Conservation (phyloP, 2,113 vertebrate species). For the Oenanthe oenanthe region DNA sequence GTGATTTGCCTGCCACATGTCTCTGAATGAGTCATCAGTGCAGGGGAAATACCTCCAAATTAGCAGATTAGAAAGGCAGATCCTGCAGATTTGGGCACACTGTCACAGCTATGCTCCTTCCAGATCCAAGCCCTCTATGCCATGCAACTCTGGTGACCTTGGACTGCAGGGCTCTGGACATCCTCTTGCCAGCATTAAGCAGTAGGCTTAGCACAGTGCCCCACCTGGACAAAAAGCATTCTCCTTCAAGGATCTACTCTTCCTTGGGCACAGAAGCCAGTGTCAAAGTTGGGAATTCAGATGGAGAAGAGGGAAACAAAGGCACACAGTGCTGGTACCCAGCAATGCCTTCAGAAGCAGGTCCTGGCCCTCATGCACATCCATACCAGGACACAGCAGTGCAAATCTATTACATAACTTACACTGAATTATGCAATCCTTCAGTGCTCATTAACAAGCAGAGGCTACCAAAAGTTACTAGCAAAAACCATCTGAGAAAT, state of each 20-base stretch:
- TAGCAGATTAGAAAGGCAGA: background rate
- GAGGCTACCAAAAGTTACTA: background rate
- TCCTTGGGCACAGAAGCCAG: background rate
- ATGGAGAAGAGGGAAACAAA: background rate
- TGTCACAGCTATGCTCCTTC: background rate
- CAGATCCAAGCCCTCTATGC: background rate
- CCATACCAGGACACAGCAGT: background rate
- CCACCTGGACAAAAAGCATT: background rate
- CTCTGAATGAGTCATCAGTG: background rate
- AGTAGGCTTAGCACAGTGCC: background rate
- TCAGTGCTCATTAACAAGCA: background rate
- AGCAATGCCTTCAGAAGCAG: background rate
- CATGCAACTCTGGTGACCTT: background rate
- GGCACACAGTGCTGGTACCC: rapidly evolving
- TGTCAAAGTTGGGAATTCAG: background rate
- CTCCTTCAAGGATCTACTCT: background rate
- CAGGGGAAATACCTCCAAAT: background rate
- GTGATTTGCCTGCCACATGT: background rate
- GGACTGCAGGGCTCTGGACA: background rate
- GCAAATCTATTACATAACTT: background rate
- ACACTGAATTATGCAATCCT: background rate
- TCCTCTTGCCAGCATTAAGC: background rate
- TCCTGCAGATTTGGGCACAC: background rate
- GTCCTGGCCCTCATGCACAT: background rate
- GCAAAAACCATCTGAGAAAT: background rate